Evolutionary conservation across 2,113 vertebrate genomes (phyloP).

Genomic region (Polypterus bichir): DNA sequence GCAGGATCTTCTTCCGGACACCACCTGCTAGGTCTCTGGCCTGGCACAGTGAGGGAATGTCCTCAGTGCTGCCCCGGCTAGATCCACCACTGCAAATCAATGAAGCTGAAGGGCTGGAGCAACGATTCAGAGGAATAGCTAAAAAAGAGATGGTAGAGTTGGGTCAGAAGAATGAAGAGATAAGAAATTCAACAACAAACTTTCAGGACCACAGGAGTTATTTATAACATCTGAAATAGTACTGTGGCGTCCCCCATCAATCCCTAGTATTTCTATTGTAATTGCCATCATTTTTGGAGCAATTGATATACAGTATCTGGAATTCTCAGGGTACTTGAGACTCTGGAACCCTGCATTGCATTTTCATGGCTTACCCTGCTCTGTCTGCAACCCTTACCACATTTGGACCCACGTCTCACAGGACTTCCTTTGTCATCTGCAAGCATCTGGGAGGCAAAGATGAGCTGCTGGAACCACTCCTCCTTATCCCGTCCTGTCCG

Average conservation of each 20-base stretch:
- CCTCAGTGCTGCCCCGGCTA: constrained; percentile 48
- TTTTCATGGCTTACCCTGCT: neutral
- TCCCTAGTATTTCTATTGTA: too few species aligned
- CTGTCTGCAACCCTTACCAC: constrained; percentile 32
- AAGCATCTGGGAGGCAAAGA: constrained; percentile 34
- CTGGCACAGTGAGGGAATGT: constrained; percentile 31
- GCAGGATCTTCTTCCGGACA: constrained; percentile 36
- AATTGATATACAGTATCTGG: too few species aligned
- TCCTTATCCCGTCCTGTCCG: constrained; percentile 75
- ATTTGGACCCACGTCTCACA: constrained; percentile 26
- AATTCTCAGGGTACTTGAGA: too few species aligned
- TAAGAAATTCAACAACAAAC: too few species aligned
- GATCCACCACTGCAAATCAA: constrained; percentile 28
- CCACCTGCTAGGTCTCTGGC: constrained; percentile 25
- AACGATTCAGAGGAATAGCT: constrained; percentile 3
- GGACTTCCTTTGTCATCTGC: constrained; percentile 22
- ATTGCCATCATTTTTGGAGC: too few species aligned
- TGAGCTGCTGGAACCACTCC: constrained; percentile 70
- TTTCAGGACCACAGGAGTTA: too few species aligned
- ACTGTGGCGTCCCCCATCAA: too few species aligned
- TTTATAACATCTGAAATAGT: too few species aligned
- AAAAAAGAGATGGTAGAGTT: too few species aligned
- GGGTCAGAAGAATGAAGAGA: too few species aligned
- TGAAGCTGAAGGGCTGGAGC: neutral
- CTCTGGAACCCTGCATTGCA: neutral